Evolutionary conservation across 2,113 vertebrate species (phyloP).

Genomic region (Gopherus evgoodei): DNA sequence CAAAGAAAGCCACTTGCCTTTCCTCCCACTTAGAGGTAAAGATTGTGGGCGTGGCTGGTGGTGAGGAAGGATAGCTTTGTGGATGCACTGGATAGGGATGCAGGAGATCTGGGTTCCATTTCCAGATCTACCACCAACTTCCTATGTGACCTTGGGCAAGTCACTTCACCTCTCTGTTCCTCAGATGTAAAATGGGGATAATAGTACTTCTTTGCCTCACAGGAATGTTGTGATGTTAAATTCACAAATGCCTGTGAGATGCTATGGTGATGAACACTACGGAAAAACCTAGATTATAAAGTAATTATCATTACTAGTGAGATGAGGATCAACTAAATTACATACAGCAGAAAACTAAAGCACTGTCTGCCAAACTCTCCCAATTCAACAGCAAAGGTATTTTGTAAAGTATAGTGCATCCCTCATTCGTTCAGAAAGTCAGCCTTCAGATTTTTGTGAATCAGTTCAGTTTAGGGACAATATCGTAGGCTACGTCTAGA

Average conservation of each 20-base stretch:
- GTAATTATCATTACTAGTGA: neutral
- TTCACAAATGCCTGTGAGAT: neutral
- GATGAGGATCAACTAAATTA: fast-evolving
- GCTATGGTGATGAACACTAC: too few relatives aligned
- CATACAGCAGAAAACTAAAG: fast-evolving
- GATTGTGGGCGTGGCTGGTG: neutral
- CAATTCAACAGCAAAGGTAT: neutral
- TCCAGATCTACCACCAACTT: neutral
- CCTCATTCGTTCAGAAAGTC: fast-evolving
- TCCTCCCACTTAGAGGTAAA: neutral
- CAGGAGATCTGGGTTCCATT: neutral
- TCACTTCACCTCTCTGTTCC: neutral
- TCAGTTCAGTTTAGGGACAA: neutral
- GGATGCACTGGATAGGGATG: neutral
- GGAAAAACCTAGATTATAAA: neutral
- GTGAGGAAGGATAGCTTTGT: neutral
- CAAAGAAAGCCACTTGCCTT: neutral
- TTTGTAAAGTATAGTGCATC: neutral
- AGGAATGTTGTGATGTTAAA: neutral
- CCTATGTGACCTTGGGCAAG: neutral
- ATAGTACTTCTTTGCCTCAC: neutral
- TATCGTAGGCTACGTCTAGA: neutral
- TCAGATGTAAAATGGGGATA: neutral
- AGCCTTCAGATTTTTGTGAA: neutral
- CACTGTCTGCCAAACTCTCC: neutral